These are phyloP conservation scores for Columba guinea DNA, from an alignment of 2,797 vertebrate species.

Conservation along the genomic window DNA sequence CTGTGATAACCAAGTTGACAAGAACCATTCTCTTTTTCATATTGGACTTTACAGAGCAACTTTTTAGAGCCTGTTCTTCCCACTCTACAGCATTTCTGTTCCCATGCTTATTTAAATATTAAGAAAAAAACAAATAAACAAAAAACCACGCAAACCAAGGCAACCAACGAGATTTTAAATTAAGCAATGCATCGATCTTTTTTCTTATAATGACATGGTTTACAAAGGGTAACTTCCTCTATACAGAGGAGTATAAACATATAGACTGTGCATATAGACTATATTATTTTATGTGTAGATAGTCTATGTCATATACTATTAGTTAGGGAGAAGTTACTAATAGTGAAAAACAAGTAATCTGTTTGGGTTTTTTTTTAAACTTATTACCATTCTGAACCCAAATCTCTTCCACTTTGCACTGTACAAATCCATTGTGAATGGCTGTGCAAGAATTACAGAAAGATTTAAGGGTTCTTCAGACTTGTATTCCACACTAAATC, in stretches of 20 bases:
- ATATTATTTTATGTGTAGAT: background rate
- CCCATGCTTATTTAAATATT: background rate
- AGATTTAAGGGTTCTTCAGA: conserved; percentile 29
- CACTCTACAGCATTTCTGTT: background rate
- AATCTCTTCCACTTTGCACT: background rate
- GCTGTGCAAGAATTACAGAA: conserved; percentile 44
- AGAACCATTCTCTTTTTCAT: background rate
- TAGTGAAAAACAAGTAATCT: background rate
- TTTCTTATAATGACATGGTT: background rate
- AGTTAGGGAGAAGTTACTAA: background rate
- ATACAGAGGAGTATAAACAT: background rate
- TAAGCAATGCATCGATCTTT: background rate
- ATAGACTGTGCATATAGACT: background rate
- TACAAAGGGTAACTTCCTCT: conserved; percentile 4
- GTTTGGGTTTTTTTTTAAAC: background rate
- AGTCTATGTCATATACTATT: background rate
- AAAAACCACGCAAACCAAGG: background rate
- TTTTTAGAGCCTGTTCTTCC: background rate
- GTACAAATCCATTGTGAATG: conserved; percentile 52
- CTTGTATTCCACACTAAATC: conserved; percentile 41
- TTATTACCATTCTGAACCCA: background rate
- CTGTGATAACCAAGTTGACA: background rate
- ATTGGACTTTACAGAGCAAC: background rate
- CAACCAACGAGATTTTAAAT: background rate
- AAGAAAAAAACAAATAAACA: background rate